Evolutionary conservation across 2,113 vertebrate species (phyloP).

Genomic region (Gorsachius goisagi): DNA sequence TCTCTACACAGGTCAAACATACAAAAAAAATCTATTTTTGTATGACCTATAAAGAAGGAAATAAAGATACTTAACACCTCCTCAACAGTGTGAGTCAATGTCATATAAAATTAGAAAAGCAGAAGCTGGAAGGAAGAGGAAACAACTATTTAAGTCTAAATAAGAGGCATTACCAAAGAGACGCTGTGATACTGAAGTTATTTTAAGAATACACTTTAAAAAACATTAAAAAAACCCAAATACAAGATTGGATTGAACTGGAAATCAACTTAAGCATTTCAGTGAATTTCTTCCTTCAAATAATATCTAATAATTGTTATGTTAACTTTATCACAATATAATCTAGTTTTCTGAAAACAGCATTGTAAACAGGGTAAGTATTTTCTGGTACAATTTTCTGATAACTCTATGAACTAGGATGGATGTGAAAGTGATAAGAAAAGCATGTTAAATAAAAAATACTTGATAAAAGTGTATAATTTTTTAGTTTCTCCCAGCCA

Average conservation of each 20-base stretch:
- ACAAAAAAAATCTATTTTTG: slow-evolving; percentile 10
- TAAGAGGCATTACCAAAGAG: background rate
- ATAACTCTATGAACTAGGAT: background rate
- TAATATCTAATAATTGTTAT: background rate
- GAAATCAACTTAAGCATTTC: background rate
- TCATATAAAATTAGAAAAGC: background rate
- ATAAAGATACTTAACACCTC: slow-evolving; percentile 16
- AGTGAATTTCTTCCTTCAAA: background rate
- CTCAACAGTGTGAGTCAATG: background rate
- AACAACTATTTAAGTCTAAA: background rate
- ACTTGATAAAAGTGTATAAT: background rate
- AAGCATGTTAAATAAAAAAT: background rate
- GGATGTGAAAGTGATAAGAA: background rate
- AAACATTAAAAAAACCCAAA: background rate
- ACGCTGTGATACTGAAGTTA: background rate
- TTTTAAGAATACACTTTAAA: background rate
- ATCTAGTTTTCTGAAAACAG: background rate
- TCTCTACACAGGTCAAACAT: background rate
- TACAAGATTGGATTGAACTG: background rate
- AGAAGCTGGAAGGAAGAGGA: background rate
- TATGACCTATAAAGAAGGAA: background rate
- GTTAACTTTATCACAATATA: background rate
- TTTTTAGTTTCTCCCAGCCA: background rate
- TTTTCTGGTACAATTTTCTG: background rate
- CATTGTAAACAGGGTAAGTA: background rate